Percentiles rank a stretch among this genome's conserved stretches.
Evolutionary conservation across 2,113 vertebrate genomes (phyloP).

Genomic region (Phalacrocorax carbo): DNA sequence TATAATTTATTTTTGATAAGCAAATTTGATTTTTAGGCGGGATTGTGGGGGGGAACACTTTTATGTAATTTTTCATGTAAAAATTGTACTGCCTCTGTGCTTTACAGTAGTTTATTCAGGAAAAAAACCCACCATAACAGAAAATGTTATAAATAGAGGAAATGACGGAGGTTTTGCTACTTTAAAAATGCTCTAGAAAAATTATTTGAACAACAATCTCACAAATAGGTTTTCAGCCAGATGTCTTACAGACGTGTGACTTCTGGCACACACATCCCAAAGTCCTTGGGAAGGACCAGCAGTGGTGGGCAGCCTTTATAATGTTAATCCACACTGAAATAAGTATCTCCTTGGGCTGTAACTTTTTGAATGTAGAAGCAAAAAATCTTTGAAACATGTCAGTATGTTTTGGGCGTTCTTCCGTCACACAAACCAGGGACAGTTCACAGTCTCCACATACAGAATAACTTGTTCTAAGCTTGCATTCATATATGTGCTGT

Average conservation of each 20-base stretch:
- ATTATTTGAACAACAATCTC: not conserved
- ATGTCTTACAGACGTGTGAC: not conserved
- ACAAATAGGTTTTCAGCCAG: not conserved
- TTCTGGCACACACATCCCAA: not conserved
- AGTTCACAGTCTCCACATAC: not conserved
- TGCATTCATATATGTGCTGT: not conserved
- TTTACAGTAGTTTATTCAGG: not conserved
- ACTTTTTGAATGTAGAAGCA: not conserved
- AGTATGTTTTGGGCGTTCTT: not conserved
- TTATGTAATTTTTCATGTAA: not conserved
- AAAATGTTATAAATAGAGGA: not conserved
- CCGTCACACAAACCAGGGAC: not conserved
- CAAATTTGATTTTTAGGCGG: not conserved
- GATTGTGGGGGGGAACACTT: not conserved
- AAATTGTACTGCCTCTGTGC: not conserved
- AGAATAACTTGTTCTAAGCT: not conserved
- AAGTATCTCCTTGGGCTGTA: not conserved
- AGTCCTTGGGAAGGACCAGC: not conserved
- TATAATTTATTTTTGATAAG: not conserved
- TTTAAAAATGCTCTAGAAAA: not conserved
- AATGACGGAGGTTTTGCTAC: accelerated
- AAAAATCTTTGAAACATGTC: not conserved
- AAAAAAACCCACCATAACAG: not conserved
- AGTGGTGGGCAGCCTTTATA: not conserved
- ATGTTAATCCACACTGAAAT: not conserved